Percentiles rank a stretch among this genome's conserved stretches.
Evolutionary conservation across 2,797 vertebrate species (phyloP).

Genomic region (Toxotes lorentzi): DNA sequence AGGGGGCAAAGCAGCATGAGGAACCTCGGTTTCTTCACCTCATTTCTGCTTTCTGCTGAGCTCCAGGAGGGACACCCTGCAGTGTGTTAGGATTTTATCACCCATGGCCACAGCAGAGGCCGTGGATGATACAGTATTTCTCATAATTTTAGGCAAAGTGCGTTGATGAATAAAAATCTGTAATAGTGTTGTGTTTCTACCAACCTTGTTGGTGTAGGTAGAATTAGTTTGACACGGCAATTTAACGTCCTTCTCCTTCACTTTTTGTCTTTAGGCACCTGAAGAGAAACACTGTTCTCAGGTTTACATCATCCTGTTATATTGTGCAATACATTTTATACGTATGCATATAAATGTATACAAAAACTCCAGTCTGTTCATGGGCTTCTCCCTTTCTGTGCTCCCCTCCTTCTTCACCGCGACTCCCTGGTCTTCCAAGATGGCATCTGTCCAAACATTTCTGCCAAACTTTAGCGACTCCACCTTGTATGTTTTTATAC

Average conservation of each 20-base stretch:
- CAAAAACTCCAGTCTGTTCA: background rate
- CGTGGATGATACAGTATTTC: too few species aligned
- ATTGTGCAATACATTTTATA: background rate
- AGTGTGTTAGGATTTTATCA: too few species aligned
- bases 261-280: background rate
- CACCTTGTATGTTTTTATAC: background rate
- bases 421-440: slow-evolving; percentile 5
- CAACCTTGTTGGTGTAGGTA: too few species aligned
- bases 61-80: too few species aligned
- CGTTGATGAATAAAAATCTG: too few species aligned
- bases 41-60: too few species aligned
- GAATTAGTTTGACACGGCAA: background rate
- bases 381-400: background rate
- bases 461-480: background rate
- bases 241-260: background rate
- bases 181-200: too few species aligned
- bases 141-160: too few species aligned
- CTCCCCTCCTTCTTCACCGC: background rate
- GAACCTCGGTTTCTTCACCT: too few species aligned
- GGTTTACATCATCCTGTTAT: background rate
- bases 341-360: background rate
- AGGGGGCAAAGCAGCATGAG: too few species aligned
- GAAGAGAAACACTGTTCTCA: background rate
- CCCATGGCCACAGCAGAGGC: too few species aligned
- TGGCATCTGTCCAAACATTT: slow-evolving; percentile 24